Evolutionary conservation across 2,888 invertebrate genomes (phyloP), one percentile per base, ranked within the genome.

Genomic region (Thecocarcelia acutangulata): DNA sequence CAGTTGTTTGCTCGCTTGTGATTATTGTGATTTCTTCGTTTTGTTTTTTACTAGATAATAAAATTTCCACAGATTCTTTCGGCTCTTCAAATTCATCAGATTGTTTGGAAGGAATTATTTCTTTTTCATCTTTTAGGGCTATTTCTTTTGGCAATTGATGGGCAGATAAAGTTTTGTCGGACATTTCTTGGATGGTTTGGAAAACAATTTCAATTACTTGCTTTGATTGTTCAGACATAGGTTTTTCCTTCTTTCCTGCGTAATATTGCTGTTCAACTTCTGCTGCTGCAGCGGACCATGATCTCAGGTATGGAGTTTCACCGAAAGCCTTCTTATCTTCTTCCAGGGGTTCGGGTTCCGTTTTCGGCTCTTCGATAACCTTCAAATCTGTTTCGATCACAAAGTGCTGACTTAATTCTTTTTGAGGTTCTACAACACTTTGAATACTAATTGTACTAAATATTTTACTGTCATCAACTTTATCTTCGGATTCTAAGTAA

Each of bases 241-340:
- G 28, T 15, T 12, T 3, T 3, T 28, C 5, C 48, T 77, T 61
- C 3, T 24, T 54, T 12, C 6, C 15, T 0, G 17, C 8, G 44
- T 33, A n/a, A n/a, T 75, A 13, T 21, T 69, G 78, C 1, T 73
- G 58, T 54, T 79, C 78, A 59, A 79, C 52, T 77, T 80, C 84
- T 9, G 80, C 75, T 19, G 80, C 74, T 50, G 78, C 78, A 12
- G 37, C 76, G 1, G 83, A 83, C 63, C 83, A 78, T 40, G 73
- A 83, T n/a, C 80, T 77, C 11, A 84, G n/a, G 28, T 74, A 84
- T 54, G 73, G 13, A 69, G 73, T 58, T 5, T 54, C 28, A 17
- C 8, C 33, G 8, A 8, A 5, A 9, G 33, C 1, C 1, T 8
- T 33, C 9, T 33, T 33, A 9, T 33, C 33, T 33, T 33, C 17